Evolutionary conservation across 2,888 invertebrate species (phyloP), one percentile per base, ranked within the genome.

Genomic region (Agonopterix subpropinquella): DNA sequence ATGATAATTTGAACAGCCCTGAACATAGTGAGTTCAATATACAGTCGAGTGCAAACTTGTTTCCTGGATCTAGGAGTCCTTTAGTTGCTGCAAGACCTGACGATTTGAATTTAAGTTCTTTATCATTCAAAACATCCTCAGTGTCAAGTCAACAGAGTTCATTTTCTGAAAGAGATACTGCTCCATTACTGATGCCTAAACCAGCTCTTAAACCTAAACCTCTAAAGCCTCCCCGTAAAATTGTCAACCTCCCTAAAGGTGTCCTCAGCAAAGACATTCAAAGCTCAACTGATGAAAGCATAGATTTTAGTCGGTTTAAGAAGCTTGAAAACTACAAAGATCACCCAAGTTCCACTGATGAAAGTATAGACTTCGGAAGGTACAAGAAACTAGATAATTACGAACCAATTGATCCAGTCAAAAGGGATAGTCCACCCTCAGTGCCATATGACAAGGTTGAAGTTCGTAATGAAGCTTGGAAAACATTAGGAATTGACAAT

Each of bases 11-110:
- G 8, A 89, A 89, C 59, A 91, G 90, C 64, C 88, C 92, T 48
- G 94, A 93, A 53, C 93, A 92, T 67, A 92, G 92, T 48, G 95
- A 95, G 64, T 87, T 87, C 53, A 92, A 92, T 67, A 94, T 94
- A 59, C 92, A 95, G 55, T 91, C 93, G 53, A 93, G 92, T 37
- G 82, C 92, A n/a, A 92, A 92, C 50, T 92, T 95, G 91, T 95
- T 95, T 69, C 93, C 95, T 18, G 92, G 95, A 15, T 95, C 95
- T 4, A 90, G 96, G 58, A 95, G 94, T 62, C 96, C 96, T 0
- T 73, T 96, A 57, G 94, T 95, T 2, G 93, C 93, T 51, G 71
- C 89, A 7, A 75, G 80, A 50, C 85, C 89, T 48, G 89, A 89
- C 67, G 89, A 89, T 50, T 64, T 89, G 46, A 89, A 82, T 57